Evolutionary conservation across 2,888 invertebrate species (phyloP).

Genomic region (Tromatobia lineatoria): DNA sequence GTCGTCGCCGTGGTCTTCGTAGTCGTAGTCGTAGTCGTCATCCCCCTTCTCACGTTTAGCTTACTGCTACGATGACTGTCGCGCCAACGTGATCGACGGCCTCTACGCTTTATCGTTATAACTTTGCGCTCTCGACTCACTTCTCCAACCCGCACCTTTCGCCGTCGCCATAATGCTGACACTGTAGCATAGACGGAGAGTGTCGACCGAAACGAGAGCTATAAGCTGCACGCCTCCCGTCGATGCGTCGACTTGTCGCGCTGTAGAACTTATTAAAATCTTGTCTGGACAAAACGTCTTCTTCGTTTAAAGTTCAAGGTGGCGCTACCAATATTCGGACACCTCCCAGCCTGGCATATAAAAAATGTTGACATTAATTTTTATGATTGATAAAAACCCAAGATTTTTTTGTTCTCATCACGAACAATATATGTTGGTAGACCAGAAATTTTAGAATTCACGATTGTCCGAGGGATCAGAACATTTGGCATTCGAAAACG

Average conservation of each 20-base stretch:
- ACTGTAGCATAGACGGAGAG: background rate
- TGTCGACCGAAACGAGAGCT: conserved; percentile 18
- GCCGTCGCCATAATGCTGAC: background rate
- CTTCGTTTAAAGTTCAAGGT: no score
- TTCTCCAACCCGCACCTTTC: conserved; percentile 12
- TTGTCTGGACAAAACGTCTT: background rate
- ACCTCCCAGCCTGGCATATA: no score
- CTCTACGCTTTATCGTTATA: conserved; percentile 61
- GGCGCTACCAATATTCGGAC: no score
- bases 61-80: conserved; percentile 65
- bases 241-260: conserved; percentile 38
- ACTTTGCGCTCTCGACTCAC: conserved; percentile 34
- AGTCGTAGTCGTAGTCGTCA: conserved; percentile 35
- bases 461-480: no score
- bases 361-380: no score
- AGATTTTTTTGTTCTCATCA: no score
- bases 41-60: conserved; percentile 60
- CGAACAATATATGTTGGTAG: no score
- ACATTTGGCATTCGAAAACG: no score
- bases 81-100: conserved; percentile 71
- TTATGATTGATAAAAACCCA: no score
- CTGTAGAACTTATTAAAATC: conserved; percentile 24
- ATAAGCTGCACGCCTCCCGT: conserved; percentile 20
- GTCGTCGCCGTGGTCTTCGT: conserved; percentile 22
- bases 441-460: no score